Conservation (phyloP, 2,797 vertebrate genomes). For the Taeniopygia guttata region DNA sequence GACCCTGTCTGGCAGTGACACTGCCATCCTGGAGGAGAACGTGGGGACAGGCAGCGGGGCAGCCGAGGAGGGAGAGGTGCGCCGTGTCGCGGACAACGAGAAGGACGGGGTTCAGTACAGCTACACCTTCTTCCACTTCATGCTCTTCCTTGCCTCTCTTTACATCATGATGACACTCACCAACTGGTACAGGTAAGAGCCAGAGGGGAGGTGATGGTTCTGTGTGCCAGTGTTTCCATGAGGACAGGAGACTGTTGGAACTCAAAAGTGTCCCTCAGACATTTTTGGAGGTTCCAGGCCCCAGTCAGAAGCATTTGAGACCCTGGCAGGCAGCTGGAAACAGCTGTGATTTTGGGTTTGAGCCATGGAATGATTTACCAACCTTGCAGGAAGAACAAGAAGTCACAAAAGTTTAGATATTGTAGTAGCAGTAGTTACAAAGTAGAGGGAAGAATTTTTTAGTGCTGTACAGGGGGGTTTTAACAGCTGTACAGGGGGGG, state of each 20-base stretch:
- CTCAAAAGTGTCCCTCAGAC: too few relatives aligned
- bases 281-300: too few relatives aligned
- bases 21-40: slow-evolving; percentile 77
- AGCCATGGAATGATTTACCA: too few relatives aligned
- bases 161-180: slow-evolving; percentile 99
- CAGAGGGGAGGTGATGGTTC: neutral
- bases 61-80: slow-evolving; percentile 69
- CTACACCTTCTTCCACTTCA: slow-evolving; percentile 89
- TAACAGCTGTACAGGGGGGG: too few relatives aligned
- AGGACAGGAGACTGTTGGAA: neutral
- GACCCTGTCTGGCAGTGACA: slow-evolving; percentile 84
- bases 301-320: too few relatives aligned
- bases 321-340: too few relatives aligned
- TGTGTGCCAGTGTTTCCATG: neutral
- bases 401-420: too few relatives aligned
- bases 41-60: slow-evolving; percentile 7
- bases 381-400: too few relatives aligned
- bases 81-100: slow-evolving; percentile 85
- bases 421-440: too few relatives aligned
- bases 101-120: slow-evolving; percentile 87
- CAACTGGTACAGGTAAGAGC: slow-evolving; percentile 92
- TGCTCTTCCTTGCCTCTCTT: slow-evolving; percentile 89
- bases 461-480: too few relatives aligned
- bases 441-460: too few relatives aligned
- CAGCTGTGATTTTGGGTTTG: too few relatives aligned